Conservation (phyloP, 2,797 vertebrate genomes). For the Esox lucius region DNA sequence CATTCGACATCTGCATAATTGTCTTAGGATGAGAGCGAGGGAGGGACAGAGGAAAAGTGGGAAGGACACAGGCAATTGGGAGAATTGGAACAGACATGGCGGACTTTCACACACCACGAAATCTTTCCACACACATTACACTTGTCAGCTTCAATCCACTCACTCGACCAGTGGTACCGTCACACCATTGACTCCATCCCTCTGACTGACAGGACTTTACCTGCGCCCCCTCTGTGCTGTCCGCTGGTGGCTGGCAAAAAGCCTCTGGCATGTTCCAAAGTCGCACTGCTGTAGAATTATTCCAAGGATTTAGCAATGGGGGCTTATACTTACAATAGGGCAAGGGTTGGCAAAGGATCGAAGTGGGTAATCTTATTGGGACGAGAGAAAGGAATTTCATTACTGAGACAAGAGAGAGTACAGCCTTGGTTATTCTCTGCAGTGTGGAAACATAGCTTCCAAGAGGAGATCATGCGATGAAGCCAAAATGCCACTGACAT, state of each 20-base stretch:
- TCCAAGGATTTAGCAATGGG: slow-evolving; percentile 58
- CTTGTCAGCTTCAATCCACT: slow-evolving; percentile 69
- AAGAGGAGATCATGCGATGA: slow-evolving; percentile 22
- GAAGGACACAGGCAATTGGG: slow-evolving; percentile 18
- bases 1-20: slow-evolving; percentile 77
- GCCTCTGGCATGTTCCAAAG: slow-evolving; percentile 46
- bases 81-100: slow-evolving; percentile 57
- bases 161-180: slow-evolving; percentile 48
- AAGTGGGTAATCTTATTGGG: slow-evolving; percentile 53
- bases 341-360: slow-evolving; percentile 59
- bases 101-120: slow-evolving; percentile 67
- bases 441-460: neutral
- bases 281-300: slow-evolving; percentile 51
- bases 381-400: slow-evolving; percentile 59
- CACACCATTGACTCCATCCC: slow-evolving; percentile 35
- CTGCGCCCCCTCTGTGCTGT: slow-evolving; percentile 16
- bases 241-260: slow-evolving; percentile 26
- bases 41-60: slow-evolving; percentile 24
- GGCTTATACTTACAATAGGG: slow-evolving; percentile 62
- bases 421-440: slow-evolving; percentile 19
- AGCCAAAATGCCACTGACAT: slow-evolving; percentile 30
- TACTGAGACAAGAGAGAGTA: slow-evolving; percentile 41
- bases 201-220: neutral
- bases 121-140: slow-evolving; percentile 74
- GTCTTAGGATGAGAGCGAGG: slow-evolving; percentile 68